Percentiles rank a stretch among this genome's conserved stretches.
Conservation (phyloP, 1,140 invertebrate species). For the Hydropsyche tenuis region DNA sequence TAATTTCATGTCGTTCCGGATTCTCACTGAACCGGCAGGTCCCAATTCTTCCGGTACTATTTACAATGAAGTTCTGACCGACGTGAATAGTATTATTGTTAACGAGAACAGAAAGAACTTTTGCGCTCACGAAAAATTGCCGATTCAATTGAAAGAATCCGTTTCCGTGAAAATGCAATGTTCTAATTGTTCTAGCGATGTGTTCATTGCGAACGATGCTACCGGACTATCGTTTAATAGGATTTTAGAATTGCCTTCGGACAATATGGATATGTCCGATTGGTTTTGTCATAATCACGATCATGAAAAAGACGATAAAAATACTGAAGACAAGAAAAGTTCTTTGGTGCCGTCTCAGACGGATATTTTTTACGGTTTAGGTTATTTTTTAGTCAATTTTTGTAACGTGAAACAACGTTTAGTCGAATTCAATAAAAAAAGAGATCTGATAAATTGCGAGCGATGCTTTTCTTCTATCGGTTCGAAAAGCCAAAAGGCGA, state of each 20-base stretch:
- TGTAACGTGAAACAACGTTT: constrained; percentile 55
- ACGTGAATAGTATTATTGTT: neutral
- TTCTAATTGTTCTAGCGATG: constrained; percentile 60
- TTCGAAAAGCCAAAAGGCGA: constrained; percentile 54
- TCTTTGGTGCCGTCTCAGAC: constrained; percentile 56
- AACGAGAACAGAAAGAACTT: constrained; percentile 1
- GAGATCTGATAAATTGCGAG: constrained; percentile 62
- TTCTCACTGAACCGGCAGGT: constrained; percentile 59
- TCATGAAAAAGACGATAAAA: constrained; percentile 44
- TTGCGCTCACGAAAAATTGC: neutral
- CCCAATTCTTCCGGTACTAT: constrained; percentile 56
- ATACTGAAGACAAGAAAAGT: constrained; percentile 19
- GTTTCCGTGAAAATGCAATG: constrained; percentile 58
- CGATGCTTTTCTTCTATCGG: constrained; percentile 64
- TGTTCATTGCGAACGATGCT: constrained; percentile 50
- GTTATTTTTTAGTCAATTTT: constrained; percentile 60
- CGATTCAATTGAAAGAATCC: constrained; percentile 56
- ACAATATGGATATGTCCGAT: constrained; percentile 63
- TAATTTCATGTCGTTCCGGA: constrained; percentile 59
- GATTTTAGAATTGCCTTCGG: constrained; percentile 63
- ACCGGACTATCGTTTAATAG: constrained; percentile 57
- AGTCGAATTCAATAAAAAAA: constrained; percentile 57
- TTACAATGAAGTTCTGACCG: constrained; percentile 61
- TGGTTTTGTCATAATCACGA: constrained; percentile 65
- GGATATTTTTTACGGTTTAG: constrained; percentile 63